A percentile compares a stretch with the other conserved stretches of the same genome.
Evolutionary conservation across 1,140 invertebrate genomes (phyloP).

Genomic region (Drosophila cardini): DNA sequence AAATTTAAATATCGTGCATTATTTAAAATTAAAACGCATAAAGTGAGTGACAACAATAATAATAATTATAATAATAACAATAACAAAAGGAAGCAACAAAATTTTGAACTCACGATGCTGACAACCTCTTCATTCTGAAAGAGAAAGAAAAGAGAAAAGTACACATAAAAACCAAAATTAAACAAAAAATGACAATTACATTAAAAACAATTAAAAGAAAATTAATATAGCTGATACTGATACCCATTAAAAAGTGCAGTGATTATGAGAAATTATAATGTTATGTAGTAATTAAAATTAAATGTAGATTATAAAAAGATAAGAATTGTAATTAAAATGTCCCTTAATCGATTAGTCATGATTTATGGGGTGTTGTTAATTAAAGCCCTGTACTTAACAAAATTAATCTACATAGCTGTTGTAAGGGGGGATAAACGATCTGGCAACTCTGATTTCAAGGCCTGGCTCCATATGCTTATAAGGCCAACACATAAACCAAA

Average conservation of each 20-base stretch:
- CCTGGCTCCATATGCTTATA: slow-evolving; percentile 33
- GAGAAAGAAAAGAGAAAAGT: slow-evolving; percentile 72
- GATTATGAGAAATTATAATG: slow-evolving; percentile 12
- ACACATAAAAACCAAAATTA: slow-evolving; percentile 69
- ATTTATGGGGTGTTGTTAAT: too few species aligned
- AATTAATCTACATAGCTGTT: too few species aligned
- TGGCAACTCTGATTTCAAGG: neutral
- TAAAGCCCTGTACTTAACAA: too few species aligned
- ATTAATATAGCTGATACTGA: slow-evolving; percentile 10
- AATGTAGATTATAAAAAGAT: neutral
- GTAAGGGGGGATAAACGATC: too few species aligned
- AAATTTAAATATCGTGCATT: slow-evolving; percentile 53
- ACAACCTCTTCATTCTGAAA: slow-evolving; percentile 84
- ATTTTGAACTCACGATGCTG: slow-evolving; percentile 81
- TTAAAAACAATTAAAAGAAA: slow-evolving; percentile 42
- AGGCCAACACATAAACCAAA: neutral
- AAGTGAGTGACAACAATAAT: slow-evolving; percentile 46
- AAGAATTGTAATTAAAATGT: neutral
- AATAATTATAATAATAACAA: neutral
- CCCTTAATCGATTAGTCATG: neutral
- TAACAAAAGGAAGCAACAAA: slow-evolving; percentile 31
- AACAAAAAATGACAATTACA: slow-evolving; percentile 39
- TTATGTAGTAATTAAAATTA: slow-evolving; percentile 15
- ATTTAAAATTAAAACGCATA: slow-evolving; percentile 23
- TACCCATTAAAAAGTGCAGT: slow-evolving; percentile 16